phyloP scores from a whole-genome alignment of 2,888 invertebrate species.

The Orthosia gothica region DNA sequence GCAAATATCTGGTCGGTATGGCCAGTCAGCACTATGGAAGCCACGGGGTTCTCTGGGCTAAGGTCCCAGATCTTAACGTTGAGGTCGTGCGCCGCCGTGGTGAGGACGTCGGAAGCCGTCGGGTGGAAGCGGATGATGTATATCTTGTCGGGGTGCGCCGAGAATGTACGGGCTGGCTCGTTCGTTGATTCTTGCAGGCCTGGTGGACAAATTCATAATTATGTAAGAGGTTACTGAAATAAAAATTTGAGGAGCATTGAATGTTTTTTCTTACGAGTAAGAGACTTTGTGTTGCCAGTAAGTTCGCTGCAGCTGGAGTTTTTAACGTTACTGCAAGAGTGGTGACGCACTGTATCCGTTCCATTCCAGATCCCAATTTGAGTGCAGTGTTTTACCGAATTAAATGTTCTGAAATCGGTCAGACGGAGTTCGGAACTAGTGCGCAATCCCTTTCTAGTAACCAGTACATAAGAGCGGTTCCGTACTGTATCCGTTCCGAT shows the following conservation, averaged over 20 bases:
- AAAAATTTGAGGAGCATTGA: background rate
- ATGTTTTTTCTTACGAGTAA: too few species aligned
- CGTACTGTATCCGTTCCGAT: too few species aligned
- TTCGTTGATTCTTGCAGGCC: constrained; percentile 95
- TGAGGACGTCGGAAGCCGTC: constrained; percentile 95
- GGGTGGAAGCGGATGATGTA: constrained; percentile 97
- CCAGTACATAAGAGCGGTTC: too few species aligned
- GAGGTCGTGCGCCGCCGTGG: constrained; percentile 97
- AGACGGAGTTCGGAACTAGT: too few species aligned
- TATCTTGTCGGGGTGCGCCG: constrained; percentile 97
- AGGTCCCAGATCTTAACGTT: constrained; percentile 97
- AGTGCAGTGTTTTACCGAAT: too few species aligned
- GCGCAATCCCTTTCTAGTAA: too few species aligned
- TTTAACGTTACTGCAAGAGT: too few species aligned
- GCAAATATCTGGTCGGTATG: constrained; percentile 98
- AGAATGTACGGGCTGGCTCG: constrained; percentile 92
- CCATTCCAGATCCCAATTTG: too few species aligned
- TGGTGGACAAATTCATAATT: constrained; percentile 46
- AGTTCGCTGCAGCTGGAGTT: too few species aligned
- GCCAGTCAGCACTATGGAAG: constrained; percentile 92
- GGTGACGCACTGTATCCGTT: too few species aligned
- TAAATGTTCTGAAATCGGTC: too few species aligned
- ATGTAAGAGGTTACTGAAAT: background rate
- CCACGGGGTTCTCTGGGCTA: constrained; percentile 78
- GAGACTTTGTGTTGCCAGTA: too few species aligned